Evolutionary conservation across 2,797 vertebrate species (phyloP).

Genomic region (Spondyliosoma cantharus): DNA sequence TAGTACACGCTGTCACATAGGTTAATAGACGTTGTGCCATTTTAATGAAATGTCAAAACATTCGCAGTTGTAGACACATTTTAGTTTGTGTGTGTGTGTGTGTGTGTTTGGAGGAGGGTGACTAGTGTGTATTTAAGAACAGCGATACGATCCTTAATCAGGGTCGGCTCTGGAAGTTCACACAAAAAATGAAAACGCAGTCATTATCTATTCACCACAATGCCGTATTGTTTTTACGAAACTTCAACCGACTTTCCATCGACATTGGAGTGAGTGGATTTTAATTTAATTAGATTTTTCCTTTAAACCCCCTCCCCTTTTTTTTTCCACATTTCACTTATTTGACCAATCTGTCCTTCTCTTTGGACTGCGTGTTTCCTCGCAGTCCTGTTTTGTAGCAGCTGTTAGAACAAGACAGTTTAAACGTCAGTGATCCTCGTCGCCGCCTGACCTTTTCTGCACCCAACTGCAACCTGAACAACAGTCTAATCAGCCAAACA

Average conservation of each 20-base stretch:
- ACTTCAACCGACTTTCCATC: no score
- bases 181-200: no score
- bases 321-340: background rate
- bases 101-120: background rate
- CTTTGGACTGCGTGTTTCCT: background rate
- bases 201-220: no score
- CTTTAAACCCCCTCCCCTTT: no score
- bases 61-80: background rate
- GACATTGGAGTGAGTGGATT: no score
- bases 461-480: background rate
- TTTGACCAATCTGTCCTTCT: background rate
- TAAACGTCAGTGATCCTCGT: background rate
- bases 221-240: no score
- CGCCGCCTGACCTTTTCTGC: background rate
- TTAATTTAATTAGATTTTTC: no score
- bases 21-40: slow-evolving; percentile 3
- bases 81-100: background rate
- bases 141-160: background rate
- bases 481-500: background rate
- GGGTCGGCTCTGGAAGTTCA: background rate
- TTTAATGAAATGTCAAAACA: slow-evolving; percentile 28
- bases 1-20: background rate
- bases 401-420: background rate
- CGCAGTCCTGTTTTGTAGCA: background rate
- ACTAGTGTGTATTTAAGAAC: background rate